phyloP scores from a whole-genome alignment of 2,113 vertebrate genomes.

The Dendropsophus ebraccatus region DNA sequence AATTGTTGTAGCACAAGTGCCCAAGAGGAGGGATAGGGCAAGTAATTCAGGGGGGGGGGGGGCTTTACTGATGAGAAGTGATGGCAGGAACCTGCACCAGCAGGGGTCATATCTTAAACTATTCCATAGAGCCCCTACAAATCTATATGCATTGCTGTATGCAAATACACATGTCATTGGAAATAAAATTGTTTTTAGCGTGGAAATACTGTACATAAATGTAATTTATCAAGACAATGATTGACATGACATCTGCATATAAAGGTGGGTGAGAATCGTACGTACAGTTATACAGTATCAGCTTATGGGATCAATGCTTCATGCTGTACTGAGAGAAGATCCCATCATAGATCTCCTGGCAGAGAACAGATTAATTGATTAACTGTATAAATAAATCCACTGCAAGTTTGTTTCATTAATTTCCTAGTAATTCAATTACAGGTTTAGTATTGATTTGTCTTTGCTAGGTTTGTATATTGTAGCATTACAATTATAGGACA shows the following conservation, averaged over 20 bases:
- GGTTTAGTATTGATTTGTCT: constrained; percentile 41
- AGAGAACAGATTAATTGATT: constrained; percentile 21
- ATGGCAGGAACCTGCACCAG: no score
- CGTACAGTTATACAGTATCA: background rate
- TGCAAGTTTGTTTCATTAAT: constrained; percentile 43
- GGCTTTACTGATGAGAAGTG: no score
- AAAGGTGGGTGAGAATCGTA: no score
- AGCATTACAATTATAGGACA: constrained; percentile 38
- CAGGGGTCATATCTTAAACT: no score
- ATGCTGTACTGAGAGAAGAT: background rate
- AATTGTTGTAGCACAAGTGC: background rate
- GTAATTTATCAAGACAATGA: background rate
- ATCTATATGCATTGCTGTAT: background rate
- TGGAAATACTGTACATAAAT: background rate
- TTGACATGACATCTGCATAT: no score
- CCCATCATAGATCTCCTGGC: background rate
- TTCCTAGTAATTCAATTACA: constrained; percentile 48
- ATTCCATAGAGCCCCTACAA: no score
- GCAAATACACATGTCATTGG: background rate
- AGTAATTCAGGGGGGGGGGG: background rate
- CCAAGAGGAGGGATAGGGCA: background rate
- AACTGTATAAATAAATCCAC: constrained; percentile 39
- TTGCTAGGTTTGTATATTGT: constrained; percentile 33
- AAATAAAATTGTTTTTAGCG: no score
- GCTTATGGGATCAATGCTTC: background rate